Percentiles rank a stretch among this genome's conserved stretches.
These are phyloP conservation scores for Heterohyrax brucei DNA, from an alignment of 2,797 vertebrate genomes.

Conservation along the genomic window DNA sequence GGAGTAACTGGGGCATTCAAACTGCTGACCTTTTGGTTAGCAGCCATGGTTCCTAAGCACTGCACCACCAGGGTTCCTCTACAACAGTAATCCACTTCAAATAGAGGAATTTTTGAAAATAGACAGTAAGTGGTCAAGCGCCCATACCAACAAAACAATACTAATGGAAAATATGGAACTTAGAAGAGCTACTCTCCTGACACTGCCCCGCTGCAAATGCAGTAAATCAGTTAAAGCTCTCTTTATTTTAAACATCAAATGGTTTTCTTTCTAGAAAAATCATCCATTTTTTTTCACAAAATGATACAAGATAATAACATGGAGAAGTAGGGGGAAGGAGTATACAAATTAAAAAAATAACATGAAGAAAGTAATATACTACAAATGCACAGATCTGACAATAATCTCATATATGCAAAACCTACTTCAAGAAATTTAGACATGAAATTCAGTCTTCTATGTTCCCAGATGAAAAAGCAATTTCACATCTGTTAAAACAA, in stretches of 20 bases:
- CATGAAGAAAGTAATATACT: slow-evolving; percentile 15
- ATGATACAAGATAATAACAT: slow-evolving; percentile 3
- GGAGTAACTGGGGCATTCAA: background rate
- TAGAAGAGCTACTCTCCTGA: slow-evolving; percentile 22
- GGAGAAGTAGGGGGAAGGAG: background rate
- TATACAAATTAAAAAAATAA: slow-evolving; percentile 66
- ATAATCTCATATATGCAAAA: background rate
- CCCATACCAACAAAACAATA: slow-evolving; percentile 28
- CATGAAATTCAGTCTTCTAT: slow-evolving; percentile 79
- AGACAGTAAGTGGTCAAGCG: background rate
- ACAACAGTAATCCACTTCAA: slow-evolving; percentile 32
- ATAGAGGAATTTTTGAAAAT: slow-evolving; percentile 48
- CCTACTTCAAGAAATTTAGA: slow-evolving; percentile 76
- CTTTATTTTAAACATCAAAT: slow-evolving; percentile 37
- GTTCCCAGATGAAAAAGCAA: slow-evolving; percentile 62
- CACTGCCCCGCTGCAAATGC: slow-evolving; percentile 69
- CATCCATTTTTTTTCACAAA: slow-evolving; percentile 65
- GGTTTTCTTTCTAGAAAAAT: slow-evolving; percentile 58
- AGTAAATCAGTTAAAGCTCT: slow-evolving; percentile 6
- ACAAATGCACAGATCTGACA: slow-evolving; percentile 64
- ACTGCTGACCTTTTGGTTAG: background rate
- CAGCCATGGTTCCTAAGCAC: background rate
- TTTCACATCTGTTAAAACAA: slow-evolving; percentile 79
- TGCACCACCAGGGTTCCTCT: background rate
- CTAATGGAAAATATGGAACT: background rate